Percentiles rank a stretch among this genome's conserved stretches.
Conservation (phyloP, 2,113 vertebrate species). For the Tympanuchus pallidicinctus region DNA sequence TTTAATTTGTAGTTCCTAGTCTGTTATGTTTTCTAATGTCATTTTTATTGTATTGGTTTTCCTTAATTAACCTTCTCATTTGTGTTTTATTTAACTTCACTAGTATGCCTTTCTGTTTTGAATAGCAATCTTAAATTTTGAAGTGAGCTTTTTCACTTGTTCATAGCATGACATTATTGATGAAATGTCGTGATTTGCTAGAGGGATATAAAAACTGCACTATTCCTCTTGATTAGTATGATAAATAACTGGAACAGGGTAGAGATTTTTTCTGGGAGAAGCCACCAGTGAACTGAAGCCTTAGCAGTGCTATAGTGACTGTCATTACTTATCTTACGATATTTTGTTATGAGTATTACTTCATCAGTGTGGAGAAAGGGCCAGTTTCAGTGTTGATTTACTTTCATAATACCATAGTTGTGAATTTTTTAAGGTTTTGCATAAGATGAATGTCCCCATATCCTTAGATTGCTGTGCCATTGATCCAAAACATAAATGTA, state of each 20-base stretch:
- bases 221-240: not conserved
- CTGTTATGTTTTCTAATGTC: not conserved
- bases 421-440: not conserved
- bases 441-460: not conserved
- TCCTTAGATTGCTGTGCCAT: not conserved
- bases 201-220: not conserved
- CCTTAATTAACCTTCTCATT: not conserved
- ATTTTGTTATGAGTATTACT: not conserved
- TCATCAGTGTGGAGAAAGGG: not conserved
- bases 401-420: not conserved
- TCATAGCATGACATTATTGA: not conserved
- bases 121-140: not conserved
- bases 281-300: not conserved
- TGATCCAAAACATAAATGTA: not conserved
- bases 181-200: not conserved
- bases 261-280: not conserved
- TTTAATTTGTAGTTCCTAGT: not conserved
- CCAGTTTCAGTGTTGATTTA: not conserved
- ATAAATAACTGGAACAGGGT: not conserved
- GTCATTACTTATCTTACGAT: not conserved
- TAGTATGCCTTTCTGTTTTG: not conserved
- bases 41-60: not conserved
- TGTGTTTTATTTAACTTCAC: slow-evolving; percentile 12
- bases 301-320: not conserved
- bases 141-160: not conserved